Conservation (phyloP, 1,140 invertebrate genomes). For the Eupristina koningsbergeri region DNA sequence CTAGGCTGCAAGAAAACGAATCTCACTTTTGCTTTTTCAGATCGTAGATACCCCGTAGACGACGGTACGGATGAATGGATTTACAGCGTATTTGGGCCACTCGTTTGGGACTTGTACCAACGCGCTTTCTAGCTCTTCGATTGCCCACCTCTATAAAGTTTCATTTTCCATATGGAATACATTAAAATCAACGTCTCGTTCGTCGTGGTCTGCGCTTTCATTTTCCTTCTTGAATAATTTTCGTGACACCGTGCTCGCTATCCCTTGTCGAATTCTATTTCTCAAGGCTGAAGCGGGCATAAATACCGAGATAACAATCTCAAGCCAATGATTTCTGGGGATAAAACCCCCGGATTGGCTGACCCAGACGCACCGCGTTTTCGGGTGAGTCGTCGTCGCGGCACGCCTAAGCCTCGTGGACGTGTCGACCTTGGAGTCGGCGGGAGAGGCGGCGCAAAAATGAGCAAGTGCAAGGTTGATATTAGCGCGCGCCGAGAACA, state of each 20-base stretch:
- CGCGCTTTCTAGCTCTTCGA: not conserved
- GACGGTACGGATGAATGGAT: not conserved
- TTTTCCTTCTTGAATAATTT: no score
- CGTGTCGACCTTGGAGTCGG: not conserved
- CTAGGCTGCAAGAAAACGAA: slow-evolving; percentile 16
- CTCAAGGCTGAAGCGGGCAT: no score
- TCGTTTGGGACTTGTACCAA: not conserved
- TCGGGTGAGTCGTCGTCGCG: not conserved
- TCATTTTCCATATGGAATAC: not conserved
- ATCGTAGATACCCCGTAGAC: not conserved
- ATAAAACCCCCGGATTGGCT: no score
- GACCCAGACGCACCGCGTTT: no score
- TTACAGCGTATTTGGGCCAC: not conserved
- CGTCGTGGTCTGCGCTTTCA: no score
- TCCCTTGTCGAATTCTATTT: no score
- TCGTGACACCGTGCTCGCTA: no score
- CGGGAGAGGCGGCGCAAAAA: not conserved
- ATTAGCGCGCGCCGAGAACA: no score
- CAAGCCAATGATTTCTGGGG: no score
- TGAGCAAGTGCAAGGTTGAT: not conserved
- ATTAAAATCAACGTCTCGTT: no score
- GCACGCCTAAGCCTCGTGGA: not conserved
- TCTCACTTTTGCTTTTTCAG: slow-evolving; percentile 38
- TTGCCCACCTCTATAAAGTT: not conserved
- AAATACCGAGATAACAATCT: no score